Evolutionary conservation across 1,140 invertebrate genomes (phyloP).

Genomic region (Vanessa tameamea): DNA sequence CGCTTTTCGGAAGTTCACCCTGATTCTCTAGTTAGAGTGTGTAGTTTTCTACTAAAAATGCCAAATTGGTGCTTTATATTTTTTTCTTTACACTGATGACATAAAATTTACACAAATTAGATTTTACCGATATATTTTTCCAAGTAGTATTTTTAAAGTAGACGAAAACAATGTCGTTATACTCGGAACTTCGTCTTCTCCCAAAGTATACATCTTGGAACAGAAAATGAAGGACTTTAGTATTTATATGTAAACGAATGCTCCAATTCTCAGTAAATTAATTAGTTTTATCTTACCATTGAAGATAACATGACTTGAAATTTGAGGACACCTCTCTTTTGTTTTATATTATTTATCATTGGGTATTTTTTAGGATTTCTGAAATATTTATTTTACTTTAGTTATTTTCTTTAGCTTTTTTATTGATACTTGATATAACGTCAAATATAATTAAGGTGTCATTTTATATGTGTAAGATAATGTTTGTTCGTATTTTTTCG

Average conservation of each 20-base stretch:
- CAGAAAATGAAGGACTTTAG: neutral
- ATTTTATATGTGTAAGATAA: no score
- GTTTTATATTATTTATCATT: conserved; percentile 76
- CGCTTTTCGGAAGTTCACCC: no score
- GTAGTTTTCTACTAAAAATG: no score
- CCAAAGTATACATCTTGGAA: conserved; percentile 82
- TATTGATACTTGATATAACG: no score
- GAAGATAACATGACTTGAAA: conserved; percentile 80
- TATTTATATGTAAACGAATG: no score
- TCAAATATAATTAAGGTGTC: no score
- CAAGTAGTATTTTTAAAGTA: conserved; percentile 75
- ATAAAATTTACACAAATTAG: neutral
- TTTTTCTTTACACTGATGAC: neutral
- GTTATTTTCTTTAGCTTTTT: no score
- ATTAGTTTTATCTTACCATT: conserved; percentile 68
- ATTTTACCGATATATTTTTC: conserved; percentile 76
- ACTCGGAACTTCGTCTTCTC: conserved; percentile 83
- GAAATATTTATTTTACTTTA: conserved; percentile 30
- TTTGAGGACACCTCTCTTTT: conserved; percentile 79
- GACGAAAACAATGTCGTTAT: conserved; percentile 82
- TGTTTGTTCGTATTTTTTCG: no score
- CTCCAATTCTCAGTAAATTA: neutral
- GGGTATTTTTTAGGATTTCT: conserved; percentile 62
- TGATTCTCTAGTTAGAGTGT: no score
- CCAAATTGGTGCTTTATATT: no score